Evolutionary conservation across 2,888 invertebrate genomes (phyloP).

Genomic region (Archaeoteleia sp.): DNA sequence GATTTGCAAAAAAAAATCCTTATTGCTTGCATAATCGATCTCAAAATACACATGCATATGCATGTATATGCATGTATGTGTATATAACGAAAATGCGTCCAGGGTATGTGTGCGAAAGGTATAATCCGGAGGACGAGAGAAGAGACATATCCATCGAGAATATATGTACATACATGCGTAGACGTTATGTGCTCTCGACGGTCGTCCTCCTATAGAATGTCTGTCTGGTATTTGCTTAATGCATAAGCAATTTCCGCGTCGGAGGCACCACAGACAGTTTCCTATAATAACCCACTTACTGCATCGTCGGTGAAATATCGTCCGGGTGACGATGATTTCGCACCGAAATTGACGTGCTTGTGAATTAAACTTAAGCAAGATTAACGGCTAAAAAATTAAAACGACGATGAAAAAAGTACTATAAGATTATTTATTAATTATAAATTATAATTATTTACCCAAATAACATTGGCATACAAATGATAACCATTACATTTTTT

Average conservation of each 20-base stretch:
- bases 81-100: slow-evolving; percentile 33
- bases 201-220: slow-evolving; percentile 57
- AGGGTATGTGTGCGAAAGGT: slow-evolving; percentile 44
- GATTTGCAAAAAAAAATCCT: slow-evolving; percentile 29
- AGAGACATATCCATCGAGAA: slow-evolving; percentile 51
- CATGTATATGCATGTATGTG: no score
- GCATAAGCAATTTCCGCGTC: slow-evolving; percentile 71
- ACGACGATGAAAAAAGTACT: slow-evolving; percentile 24
- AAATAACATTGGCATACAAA: no score
- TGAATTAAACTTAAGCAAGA: slow-evolving; percentile 36
- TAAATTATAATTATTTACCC: no score
- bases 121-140: slow-evolving; percentile 46
- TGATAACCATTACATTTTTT: no score
- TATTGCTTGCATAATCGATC: slow-evolving; percentile 51
- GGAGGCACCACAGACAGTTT: slow-evolving; percentile 65
- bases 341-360: slow-evolving; percentile 44
- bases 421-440: no score
- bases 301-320: slow-evolving; percentile 48
- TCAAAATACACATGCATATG: slow-evolving; percentile 18
- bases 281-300: slow-evolving; percentile 70
- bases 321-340: slow-evolving; percentile 44
- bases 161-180: slow-evolving; percentile 51
- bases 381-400: no score
- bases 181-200: slow-evolving; percentile 51
- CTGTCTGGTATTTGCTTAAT: slow-evolving; percentile 69